These are phyloP conservation scores for Chelonia mydas DNA, from an alignment of 2,797 vertebrate species.

Conservation along the genomic window DNA sequence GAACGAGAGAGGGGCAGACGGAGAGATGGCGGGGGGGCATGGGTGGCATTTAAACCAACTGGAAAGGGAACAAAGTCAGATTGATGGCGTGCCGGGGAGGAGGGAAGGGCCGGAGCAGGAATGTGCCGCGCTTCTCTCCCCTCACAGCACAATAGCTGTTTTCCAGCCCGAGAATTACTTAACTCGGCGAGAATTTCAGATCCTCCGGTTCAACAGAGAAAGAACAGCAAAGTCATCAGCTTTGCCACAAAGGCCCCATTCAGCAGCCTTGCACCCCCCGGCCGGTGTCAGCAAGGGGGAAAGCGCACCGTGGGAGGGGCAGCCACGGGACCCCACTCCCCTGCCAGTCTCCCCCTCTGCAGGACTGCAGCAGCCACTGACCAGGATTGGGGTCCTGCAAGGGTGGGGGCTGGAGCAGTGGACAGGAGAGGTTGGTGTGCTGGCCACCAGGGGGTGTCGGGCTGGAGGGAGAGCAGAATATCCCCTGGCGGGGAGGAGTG, in stretches of 20 bases:
- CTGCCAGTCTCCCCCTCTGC: constrained; percentile 49
- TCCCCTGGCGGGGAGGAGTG: no score
- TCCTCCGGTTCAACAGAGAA: constrained; percentile 42
- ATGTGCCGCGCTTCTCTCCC: constrained; percentile 49
- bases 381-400: not conserved
- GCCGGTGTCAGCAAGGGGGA: constrained; percentile 65
- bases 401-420: no score
- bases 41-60: not conserved
- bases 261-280: constrained; percentile 69
- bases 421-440: not conserved
- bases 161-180: constrained; percentile 91
- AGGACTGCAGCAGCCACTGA: constrained; percentile 11
- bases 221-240: constrained; percentile 79
- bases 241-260: constrained; percentile 83
- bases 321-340: constrained; percentile 61
- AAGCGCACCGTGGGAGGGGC: constrained; percentile 74
- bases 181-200: constrained; percentile 92
- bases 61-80: not conserved
- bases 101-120: not conserved
- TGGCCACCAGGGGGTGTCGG: not conserved
- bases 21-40: not conserved
- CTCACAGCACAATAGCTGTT: constrained; percentile 81
- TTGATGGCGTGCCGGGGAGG: not conserved
- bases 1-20: constrained; percentile 7
- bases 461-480: no score